Evolutionary conservation across 2,797 vertebrate genomes (phyloP), one percentile per base, ranked within the genome.

Genomic region (Semaprochilodus insignis): DNA sequence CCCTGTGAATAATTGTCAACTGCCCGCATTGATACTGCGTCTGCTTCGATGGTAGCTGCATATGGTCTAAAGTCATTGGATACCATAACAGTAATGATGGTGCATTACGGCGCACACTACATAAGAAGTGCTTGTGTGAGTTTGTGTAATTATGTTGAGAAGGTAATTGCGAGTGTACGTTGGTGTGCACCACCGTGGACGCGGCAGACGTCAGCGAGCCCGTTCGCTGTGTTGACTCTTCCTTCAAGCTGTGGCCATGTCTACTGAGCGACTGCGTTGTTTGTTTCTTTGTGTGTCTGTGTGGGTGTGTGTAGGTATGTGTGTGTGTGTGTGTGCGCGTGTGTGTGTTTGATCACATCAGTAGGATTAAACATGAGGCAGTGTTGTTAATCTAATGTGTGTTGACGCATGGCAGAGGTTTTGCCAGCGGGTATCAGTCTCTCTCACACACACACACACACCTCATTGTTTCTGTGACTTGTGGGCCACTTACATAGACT

Each of bases 311-410:
- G 54, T 60, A 40, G 73, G 69, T 63, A 48, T 74, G 59, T 59
- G 34, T 70, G 34, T 17, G 25, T 67, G 65, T 71, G 69, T 71
- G 21, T 23, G 44, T n/a, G 44, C 10, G 4, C 10, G 21, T 44
- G 16, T 65, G 23, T 27, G 40, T 52, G 31, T 78, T 80, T 71
- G 40, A 80, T 72, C 57, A 63, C 70, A 72, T 81, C 80, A 31
- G 21, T 69, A 7, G 75, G 72, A 57, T 67, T 23, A 66, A 75
- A 57, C 36, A 19, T 44, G 2, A 44, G 10, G 62, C 7, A 74
- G 6, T 36, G 27, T 55, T 3, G 36, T 81, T 70, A 69, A 76
- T 70, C 54, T 70, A 54, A 44, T 44, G 31, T 72, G 79, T 74
- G 71, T 74, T 74, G 60, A 74, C 72, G 11, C 17, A 36, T 4